phyloP scores from a whole-genome alignment of 2,797 vertebrate species.

The Eidolon dupreanum region DNA sequence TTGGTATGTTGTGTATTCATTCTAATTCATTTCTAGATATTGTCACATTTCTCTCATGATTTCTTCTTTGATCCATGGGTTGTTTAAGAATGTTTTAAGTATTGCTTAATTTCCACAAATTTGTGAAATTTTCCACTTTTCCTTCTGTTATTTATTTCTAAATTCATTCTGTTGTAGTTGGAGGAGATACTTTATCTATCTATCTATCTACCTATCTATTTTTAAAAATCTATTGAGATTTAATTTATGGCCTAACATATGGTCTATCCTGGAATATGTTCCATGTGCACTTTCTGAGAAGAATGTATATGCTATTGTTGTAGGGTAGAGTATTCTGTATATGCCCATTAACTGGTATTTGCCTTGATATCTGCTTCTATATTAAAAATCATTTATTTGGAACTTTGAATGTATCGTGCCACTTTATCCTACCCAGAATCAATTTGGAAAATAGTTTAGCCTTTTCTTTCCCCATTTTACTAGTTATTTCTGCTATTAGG shows the following conservation, averaged over 20 bases:
- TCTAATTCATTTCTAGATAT: not conserved
- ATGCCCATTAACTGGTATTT: not conserved
- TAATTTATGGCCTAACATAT: not conserved
- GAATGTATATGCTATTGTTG: not conserved
- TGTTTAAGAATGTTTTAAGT: not conserved
- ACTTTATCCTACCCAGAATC: slow-evolving; percentile 10
- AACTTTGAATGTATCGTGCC: not conserved
- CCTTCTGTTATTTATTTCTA: not conserved
- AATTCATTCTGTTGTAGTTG: not conserved
- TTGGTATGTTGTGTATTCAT: not conserved
- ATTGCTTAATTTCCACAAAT: not conserved
- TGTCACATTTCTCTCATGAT: not conserved
- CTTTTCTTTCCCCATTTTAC: not conserved
- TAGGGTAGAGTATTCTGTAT: not conserved
- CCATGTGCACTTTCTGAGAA: not conserved
- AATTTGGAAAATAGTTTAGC: slow-evolving; percentile 34
- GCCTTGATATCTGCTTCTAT: not conserved
- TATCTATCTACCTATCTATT: not conserved
- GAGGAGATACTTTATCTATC: not conserved
- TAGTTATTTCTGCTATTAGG: not conserved
- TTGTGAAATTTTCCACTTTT: not conserved
- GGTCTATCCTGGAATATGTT: not conserved
- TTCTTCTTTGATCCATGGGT: not conserved
- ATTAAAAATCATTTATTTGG: slow-evolving; percentile 29
- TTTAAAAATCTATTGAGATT: not conserved